These are phyloP conservation scores for Cuculus canorus DNA, from an alignment of 2,797 vertebrate genomes.

Conservation along the genomic window DNA sequence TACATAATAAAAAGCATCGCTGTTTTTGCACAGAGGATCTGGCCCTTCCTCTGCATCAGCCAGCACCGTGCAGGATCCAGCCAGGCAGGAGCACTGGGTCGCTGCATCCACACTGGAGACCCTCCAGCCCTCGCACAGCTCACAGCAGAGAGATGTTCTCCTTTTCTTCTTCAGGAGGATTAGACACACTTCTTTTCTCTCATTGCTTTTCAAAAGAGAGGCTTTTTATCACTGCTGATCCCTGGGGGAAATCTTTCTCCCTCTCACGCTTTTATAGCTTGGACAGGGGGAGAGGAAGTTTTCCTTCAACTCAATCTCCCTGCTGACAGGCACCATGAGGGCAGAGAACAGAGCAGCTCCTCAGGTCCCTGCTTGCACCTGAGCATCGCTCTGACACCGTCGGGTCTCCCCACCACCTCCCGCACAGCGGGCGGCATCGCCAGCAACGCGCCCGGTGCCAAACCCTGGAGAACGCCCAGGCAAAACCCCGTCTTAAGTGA, in stretches of 20 bases:
- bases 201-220: slow-evolving; percentile 42
- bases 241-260: slow-evolving; percentile 29
- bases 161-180: slow-evolving; percentile 48
- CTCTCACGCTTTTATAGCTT: background rate
- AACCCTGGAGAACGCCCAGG: background rate
- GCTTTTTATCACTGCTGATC: slow-evolving; percentile 43
- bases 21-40: background rate
- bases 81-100: background rate
- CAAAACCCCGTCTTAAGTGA: background rate
- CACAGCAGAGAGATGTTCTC: background rate
- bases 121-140: background rate
- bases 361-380: background rate
- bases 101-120: background rate
- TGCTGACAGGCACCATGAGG: background rate
- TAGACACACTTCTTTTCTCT: slow-evolving; percentile 61
- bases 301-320: slow-evolving; percentile 34
- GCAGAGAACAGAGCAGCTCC: background rate
- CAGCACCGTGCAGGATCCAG: background rate
- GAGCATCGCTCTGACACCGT: fast-evolving
- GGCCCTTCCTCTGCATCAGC: background rate
- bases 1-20: background rate
- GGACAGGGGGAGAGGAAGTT: slow-evolving; percentile 21
- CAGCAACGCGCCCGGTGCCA: background rate
- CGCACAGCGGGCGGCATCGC: fast-evolving
- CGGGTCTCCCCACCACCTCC: background rate